These are phyloP conservation scores for Bubo blakistoni DNA, from an alignment of 2,113 vertebrate genomes.

Conservation along the genomic window DNA sequence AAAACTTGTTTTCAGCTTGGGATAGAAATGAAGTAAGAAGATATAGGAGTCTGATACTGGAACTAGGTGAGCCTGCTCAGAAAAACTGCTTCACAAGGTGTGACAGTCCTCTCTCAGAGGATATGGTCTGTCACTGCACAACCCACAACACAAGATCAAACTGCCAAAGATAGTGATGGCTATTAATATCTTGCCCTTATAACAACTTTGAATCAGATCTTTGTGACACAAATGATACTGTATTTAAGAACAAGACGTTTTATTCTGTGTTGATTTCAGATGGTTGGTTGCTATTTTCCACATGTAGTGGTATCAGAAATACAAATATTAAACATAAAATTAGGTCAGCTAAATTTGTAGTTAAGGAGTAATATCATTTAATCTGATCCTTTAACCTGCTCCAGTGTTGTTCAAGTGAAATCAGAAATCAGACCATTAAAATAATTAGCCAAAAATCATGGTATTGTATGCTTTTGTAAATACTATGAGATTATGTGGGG, in stretches of 20 bases:
- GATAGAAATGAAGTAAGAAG: neutral
- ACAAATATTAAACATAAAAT: neutral
- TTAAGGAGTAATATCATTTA: neutral
- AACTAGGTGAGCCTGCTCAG: neutral
- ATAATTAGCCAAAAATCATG: neutral
- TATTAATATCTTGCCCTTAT: neutral
- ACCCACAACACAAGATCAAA: neutral
- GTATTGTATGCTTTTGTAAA: neutral
- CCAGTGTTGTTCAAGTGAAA: neutral
- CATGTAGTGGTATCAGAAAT: neutral
- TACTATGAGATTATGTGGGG: accelerated
- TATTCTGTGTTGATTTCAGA: neutral
- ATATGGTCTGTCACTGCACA: neutral
- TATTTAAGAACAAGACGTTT: neutral
- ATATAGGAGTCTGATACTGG: neutral
- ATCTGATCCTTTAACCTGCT: neutral
- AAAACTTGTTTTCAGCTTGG: neutral
- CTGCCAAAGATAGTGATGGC: neutral
- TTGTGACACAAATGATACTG: neutral
- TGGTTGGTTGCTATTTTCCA: neutral
- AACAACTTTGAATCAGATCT: neutral
- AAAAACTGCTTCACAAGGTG: neutral
- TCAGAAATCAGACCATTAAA: neutral
- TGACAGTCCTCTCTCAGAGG: neutral
- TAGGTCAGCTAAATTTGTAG: neutral